A percentile compares a stretch with the other conserved stretches of the same genome.
These are phyloP conservation scores for Coleophora deauratella DNA, from an alignment of 2,888 invertebrate species.

Conservation along the genomic window DNA sequence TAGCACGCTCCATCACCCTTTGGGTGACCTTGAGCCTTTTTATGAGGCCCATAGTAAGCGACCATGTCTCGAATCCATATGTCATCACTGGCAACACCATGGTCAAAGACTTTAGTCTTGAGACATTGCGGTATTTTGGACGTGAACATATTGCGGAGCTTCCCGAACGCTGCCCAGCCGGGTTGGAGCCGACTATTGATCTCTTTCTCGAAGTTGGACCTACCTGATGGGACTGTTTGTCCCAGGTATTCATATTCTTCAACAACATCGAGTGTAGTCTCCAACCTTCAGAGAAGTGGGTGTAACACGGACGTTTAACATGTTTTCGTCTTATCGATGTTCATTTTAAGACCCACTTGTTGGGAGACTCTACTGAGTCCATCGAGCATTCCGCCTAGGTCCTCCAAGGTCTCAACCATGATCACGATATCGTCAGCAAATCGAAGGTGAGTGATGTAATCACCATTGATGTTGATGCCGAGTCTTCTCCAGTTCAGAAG, in stretches of 20 bases:
- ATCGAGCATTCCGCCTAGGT: background rate
- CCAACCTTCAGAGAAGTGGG: background rate
- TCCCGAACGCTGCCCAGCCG: too few relatives aligned
- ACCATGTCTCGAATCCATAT: background rate
- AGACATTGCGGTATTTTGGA: background rate
- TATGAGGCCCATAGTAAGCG: background rate
- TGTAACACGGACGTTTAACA: background rate
- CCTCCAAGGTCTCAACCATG: background rate
- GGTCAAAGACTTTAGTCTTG: background rate
- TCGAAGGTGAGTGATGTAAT: constrained; percentile 9
- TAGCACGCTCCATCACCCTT: background rate
- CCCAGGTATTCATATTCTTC: background rate
- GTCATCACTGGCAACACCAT: background rate
- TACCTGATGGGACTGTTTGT: background rate
- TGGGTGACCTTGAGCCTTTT: background rate
- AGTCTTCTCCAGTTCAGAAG: background rate
- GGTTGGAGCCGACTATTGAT: too few relatives aligned
- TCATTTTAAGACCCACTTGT: background rate
- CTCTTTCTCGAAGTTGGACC: background rate
- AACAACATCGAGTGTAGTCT: background rate
- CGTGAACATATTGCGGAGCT: too few relatives aligned
- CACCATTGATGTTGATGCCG: constrained; percentile 9
- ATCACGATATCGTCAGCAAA: constrained; percentile 10
- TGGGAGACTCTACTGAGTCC: background rate
- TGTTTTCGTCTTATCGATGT: background rate